These are phyloP conservation scores for Dicerorhinus sumatrensis DNA, from an alignment of 2,113 vertebrate species.

Conservation along the genomic window DNA sequence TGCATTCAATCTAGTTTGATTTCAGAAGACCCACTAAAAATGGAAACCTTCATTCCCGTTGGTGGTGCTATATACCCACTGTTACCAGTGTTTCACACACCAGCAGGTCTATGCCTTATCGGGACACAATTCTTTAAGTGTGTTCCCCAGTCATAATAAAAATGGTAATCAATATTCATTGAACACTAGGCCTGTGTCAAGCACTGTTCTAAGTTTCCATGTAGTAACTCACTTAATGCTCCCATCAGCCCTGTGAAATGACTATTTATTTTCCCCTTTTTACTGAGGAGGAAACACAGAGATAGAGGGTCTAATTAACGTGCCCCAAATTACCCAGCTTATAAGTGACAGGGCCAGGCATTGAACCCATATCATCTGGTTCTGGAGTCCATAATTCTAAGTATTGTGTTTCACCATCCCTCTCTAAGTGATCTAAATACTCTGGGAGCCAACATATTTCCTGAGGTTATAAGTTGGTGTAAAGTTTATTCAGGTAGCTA, in stretches of 20 bases:
- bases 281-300: neutral
- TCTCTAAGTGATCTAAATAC: neutral
- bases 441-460: neutral
- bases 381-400: neutral
- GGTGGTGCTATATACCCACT: neutral
- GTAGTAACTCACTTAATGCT: neutral
- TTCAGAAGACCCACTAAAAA: neutral
- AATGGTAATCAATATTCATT: neutral
- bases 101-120: neutral
- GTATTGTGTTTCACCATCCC: neutral
- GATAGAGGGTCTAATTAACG: neutral
- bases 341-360: neutral
- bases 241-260: neutral
- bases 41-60: neutral
- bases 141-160: neutral
- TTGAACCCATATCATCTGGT: neutral
- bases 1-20: neutral
- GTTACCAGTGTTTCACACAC: neutral
- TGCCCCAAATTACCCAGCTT: neutral
- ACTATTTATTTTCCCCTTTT: neutral
- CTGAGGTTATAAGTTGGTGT: neutral
- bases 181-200: neutral
- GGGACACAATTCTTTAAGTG: neutral
- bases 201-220: neutral
- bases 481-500: neutral